A percentile compares a stretch with the other conserved stretches of the same genome.
phyloP scores from a whole-genome alignment of 2,797 vertebrate genomes.

The Rhincodon typus region DNA sequence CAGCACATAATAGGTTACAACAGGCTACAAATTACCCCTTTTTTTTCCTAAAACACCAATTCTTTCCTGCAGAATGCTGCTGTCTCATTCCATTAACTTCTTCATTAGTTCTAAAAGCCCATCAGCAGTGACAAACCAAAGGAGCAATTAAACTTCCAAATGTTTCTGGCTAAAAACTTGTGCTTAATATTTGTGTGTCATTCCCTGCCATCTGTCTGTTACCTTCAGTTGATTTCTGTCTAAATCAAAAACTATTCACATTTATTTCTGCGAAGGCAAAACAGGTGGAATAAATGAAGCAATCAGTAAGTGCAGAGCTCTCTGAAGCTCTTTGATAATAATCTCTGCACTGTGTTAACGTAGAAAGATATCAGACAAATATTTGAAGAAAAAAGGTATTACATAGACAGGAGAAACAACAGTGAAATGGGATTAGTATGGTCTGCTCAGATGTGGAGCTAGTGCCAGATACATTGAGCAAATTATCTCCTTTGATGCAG shows the following conservation, averaged over 20 bases:
- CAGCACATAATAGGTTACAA: slow-evolving; percentile 32
- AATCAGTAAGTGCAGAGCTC: background rate
- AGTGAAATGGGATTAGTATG: background rate
- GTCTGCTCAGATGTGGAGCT: background rate
- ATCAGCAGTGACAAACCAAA: slow-evolving; percentile 39
- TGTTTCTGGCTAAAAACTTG: slow-evolving; percentile 21
- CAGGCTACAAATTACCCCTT: background rate
- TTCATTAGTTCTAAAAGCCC: slow-evolving; percentile 42
- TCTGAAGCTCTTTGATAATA: background rate
- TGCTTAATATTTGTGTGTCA: slow-evolving; percentile 1
- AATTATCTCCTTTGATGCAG: background rate
- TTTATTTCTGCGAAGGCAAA: background rate
- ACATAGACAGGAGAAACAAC: background rate
- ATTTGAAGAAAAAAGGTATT: background rate
- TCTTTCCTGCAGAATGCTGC: slow-evolving; percentile 37
- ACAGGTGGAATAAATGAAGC: background rate
- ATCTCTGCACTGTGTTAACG: background rate
- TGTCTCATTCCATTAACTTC: slow-evolving; percentile 41
- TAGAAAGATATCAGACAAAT: background rate
- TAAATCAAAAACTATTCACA: slow-evolving; percentile 5
- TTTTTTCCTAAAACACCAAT: background rate
- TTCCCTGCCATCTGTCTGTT: slow-evolving; percentile 8
- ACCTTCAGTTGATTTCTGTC: slow-evolving; percentile 6
- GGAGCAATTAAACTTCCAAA: slow-evolving; percentile 39
- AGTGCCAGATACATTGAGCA: background rate